phyloP scores from a whole-genome alignment of 2,797 vertebrate genomes.

The Oreochromis mossambicus region DNA sequence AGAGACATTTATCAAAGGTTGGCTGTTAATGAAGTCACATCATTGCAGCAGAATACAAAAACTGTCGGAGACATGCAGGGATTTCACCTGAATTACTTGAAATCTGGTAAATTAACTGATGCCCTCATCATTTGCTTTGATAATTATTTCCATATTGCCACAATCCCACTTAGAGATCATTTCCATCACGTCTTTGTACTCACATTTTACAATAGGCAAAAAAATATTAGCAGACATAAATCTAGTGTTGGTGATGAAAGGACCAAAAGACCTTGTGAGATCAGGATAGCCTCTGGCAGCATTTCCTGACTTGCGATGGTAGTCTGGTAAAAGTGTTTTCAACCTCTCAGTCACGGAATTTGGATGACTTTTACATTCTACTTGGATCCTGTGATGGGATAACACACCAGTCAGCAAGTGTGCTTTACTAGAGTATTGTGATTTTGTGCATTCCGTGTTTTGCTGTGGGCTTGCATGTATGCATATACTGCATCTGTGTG shows the following conservation, averaged over 20 bases:
- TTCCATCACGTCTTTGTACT: not conserved
- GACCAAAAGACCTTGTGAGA: slow-evolving; percentile 50
- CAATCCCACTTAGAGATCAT: not conserved
- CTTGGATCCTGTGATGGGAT: not conserved
- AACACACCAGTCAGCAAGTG: not conserved
- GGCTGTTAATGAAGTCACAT: slow-evolving; percentile 41
- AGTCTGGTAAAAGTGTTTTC: slow-evolving; percentile 5
- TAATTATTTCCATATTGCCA: not conserved
- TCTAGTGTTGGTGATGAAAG: slow-evolving; percentile 24
- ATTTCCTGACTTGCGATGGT: slow-evolving; percentile 27
- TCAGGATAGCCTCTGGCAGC: slow-evolving; percentile 42
- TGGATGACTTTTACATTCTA: slow-evolving; percentile 8
- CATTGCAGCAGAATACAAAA: slow-evolving; percentile 6
- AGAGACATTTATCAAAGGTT: slow-evolving; percentile 40
- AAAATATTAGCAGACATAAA: not conserved
- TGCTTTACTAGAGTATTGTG: not conserved
- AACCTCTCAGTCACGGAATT: slow-evolving; percentile 49
- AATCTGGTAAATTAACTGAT: slow-evolving; percentile 10
- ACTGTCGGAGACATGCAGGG: slow-evolving; percentile 14
- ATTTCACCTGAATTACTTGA: not conserved
- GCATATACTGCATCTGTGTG: not conserved
- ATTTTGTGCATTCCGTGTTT: not conserved
- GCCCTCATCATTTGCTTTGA: slow-evolving; percentile 31
- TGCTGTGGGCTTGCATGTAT: slow-evolving; percentile 1
- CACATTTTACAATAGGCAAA: not conserved